Conservation (phyloP, 1,140 invertebrate genomes). For the Drosophila dunni region DNA sequence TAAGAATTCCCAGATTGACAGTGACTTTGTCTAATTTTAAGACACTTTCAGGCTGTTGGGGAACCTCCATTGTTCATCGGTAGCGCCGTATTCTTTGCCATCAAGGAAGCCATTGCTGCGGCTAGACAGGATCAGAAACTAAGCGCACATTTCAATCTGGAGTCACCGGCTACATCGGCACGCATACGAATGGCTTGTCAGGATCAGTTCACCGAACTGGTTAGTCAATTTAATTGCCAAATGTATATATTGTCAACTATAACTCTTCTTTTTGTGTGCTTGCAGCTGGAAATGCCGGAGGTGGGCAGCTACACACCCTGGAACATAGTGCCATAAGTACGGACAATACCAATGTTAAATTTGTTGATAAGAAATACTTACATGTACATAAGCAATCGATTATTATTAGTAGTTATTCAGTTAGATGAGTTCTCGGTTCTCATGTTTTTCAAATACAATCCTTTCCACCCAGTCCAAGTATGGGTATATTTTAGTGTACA, state of each 20-base stretch:
- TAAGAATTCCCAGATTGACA: slow-evolving; percentile 71
- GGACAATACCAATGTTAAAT: not conserved
- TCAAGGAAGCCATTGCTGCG: slow-evolving; percentile 94
- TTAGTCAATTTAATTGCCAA: slow-evolving; percentile 76
- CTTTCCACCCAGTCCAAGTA: slow-evolving; percentile 88
- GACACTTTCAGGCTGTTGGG: slow-evolving; percentile 90
- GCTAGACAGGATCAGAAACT: slow-evolving; percentile 90
- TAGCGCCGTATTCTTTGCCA: slow-evolving; percentile 94
- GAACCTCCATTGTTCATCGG: slow-evolving; percentile 97
- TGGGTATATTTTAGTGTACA: slow-evolving; percentile 86
- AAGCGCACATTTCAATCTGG: slow-evolving; percentile 88
- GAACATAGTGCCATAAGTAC: slow-evolving; percentile 86
- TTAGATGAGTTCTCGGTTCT: slow-evolving; percentile 6
- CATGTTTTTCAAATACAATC: slow-evolving; percentile 75
- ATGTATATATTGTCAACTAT: not conserved
- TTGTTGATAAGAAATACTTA: slow-evolving; percentile 16
- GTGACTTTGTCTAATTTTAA: not conserved
- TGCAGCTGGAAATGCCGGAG: slow-evolving; percentile 85
- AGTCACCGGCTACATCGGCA: slow-evolving; percentile 95
- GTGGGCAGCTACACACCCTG: slow-evolving; percentile 86
- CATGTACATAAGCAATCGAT: slow-evolving; percentile 8
- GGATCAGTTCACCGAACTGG: slow-evolving; percentile 93
- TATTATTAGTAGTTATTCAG: slow-evolving; percentile 1
- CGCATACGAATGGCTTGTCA: slow-evolving; percentile 95
- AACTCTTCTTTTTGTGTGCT: slow-evolving; percentile 13